Evolutionary conservation across 2,113 vertebrate genomes (phyloP), one percentile per base, ranked within the genome.

Genomic region (Thymallus thymallus): DNA sequence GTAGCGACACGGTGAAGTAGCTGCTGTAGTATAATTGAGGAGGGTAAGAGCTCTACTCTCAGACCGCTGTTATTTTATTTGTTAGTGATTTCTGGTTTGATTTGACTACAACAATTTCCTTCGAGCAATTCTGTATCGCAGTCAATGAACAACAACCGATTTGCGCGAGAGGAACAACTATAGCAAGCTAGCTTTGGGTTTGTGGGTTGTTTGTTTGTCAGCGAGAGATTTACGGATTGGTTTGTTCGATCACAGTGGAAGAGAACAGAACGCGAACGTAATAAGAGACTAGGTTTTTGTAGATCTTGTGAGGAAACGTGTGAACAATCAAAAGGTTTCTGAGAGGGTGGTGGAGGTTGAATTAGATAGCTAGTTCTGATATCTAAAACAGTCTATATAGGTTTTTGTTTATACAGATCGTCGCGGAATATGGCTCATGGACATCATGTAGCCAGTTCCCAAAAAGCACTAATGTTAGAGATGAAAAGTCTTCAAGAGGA

Each of bases 401-500:
- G 35, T 41, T 41, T 41, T 41, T 41, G 22, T 69, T 13, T 35
- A 69, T 16, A 79, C 68, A 71, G 62, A 62, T 75, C 78, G 80
- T 72, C 32, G 84, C 69, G 86, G 88, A 89, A 87, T 80, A 93
- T 93, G 91, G 91, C 91, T 90, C 91, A 90, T 90, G 90, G 88
- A 78, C 89, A 88, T 68, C 89, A 89, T 88, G 95, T 95, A 86
- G 95, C 95, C 90, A 96, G 96, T 89, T 98, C 96, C 48, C 95
- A 97, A 86, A 98, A 98, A 87, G 95, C 96, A 76, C 91, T 97
- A 65, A 92, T 98, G 89, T 86, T 96, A 75, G 96, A 97, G 89
- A 95, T 98, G 75, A 97, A 96, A 85, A 95, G 95, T 86, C 94
- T 98, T 46, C 96, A 98, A 84, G 96, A 98, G 80, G 96, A 98